Conservation (phyloP, 2,888 invertebrate genomes). For the Eupelmus urozonus region DNA sequence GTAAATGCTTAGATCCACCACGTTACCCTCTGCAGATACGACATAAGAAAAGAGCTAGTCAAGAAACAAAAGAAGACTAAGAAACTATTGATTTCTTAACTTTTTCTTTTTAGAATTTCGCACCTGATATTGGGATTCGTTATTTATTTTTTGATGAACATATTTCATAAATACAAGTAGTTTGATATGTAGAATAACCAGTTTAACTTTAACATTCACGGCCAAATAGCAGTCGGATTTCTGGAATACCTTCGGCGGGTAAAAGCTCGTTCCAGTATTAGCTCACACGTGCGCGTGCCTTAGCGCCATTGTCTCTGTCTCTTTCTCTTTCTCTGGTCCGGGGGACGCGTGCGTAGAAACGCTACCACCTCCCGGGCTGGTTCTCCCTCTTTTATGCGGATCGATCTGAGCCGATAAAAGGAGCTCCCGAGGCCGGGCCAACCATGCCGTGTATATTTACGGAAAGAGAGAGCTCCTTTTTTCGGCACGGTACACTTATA, state of each 20-base stretch:
- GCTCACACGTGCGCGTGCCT: not conserved
- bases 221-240: not conserved
- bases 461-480: constrained; percentile 17
- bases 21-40: constrained; percentile 26
- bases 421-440: constrained; percentile 38
- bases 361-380: not conserved
- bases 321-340: constrained; percentile 8
- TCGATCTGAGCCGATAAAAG: constrained; percentile 51
- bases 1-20: not conserved
- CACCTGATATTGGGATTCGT: too few relatives aligned
- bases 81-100: too few relatives aligned
- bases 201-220: too few relatives aligned
- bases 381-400: not conserved
- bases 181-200: too few relatives aligned
- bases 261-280: constrained; percentile 31
- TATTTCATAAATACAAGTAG: too few relatives aligned
- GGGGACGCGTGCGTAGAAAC: constrained; percentile 33
- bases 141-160: too few relatives aligned
- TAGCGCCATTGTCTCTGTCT: not conserved
- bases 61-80: too few relatives aligned
- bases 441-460: not conserved
- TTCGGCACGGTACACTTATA: not conserved
- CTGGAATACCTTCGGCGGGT: constrained; percentile 47
- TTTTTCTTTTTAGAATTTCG: too few relatives aligned
- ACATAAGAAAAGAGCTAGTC: too few relatives aligned